phyloP scores from a whole-genome alignment of 2,113 vertebrate genomes.

The Gobio gobio region DNA sequence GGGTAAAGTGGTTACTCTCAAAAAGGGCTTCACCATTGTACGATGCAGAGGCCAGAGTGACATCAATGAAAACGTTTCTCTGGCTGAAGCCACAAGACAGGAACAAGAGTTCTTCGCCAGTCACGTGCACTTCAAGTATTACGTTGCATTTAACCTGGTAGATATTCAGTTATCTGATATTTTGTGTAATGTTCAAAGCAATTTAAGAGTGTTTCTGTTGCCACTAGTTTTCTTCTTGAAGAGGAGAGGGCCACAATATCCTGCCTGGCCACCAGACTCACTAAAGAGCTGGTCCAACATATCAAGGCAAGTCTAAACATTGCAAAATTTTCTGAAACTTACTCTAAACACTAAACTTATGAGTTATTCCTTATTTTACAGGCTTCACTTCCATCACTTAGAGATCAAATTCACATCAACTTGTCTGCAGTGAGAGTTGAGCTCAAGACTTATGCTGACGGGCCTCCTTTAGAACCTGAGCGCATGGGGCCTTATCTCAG shows the following conservation, averaged over 20 bases:
- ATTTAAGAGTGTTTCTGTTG: background rate
- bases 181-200: background rate
- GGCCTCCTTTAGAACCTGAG: slow-evolving; percentile 52
- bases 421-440: slow-evolving; percentile 49
- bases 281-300: slow-evolving; percentile 59
- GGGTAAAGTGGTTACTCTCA: slow-evolving; percentile 75
- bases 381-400: slow-evolving; percentile 53
- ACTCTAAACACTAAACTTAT: background rate
- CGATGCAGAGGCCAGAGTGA: slow-evolving; percentile 80
- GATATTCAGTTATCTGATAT: background rate
- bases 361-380: slow-evolving; percentile 8
- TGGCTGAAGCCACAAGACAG: slow-evolving; percentile 69
- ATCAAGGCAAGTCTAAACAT: slow-evolving; percentile 54
- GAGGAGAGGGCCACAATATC: slow-evolving; percentile 59
- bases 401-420: slow-evolving; percentile 55
- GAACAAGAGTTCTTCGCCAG: slow-evolving; percentile 77
- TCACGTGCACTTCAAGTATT: slow-evolving; percentile 75
- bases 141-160: background rate
- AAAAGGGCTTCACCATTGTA: slow-evolving; percentile 83
- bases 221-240: slow-evolving; percentile 55
- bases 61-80: slow-evolving; percentile 63
- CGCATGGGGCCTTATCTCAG: slow-evolving; percentile 48
- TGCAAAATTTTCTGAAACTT: background rate
- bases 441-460: slow-evolving; percentile 33
- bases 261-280: slow-evolving; percentile 58